phyloP scores from a whole-genome alignment of 1,140 invertebrate species.

The Drosophila sp. region DNA sequence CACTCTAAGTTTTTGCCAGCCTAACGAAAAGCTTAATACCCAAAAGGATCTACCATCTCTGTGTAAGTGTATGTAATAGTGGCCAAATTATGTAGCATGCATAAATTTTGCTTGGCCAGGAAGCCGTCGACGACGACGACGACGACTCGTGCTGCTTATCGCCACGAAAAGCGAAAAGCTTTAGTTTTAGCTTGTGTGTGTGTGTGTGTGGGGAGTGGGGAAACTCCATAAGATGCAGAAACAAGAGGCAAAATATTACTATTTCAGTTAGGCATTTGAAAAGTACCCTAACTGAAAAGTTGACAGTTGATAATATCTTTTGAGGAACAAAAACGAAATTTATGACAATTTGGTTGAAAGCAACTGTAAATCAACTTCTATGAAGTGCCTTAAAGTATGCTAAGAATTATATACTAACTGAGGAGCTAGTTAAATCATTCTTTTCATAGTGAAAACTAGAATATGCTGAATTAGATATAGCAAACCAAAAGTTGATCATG shows the following conservation, averaged over 20 bases:
- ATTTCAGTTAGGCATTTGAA: not conserved
- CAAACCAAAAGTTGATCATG: too few relatives aligned
- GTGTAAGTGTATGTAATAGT: conserved; percentile 47
- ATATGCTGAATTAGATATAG: too few relatives aligned
- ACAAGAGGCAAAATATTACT: conserved; percentile 32
- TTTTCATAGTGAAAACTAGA: too few relatives aligned
- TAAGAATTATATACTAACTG: too few relatives aligned
- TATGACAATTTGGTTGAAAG: too few relatives aligned
- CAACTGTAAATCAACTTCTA: too few relatives aligned
- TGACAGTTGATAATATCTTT: too few relatives aligned
- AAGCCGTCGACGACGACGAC: conserved; percentile 51
- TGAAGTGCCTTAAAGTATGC: too few relatives aligned
- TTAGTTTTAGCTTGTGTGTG: conserved; percentile 26
- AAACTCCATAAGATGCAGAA: conserved; percentile 71
- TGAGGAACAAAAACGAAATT: too few relatives aligned
- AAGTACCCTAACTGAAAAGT: not conserved
- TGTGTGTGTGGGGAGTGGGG: conserved; percentile 25
- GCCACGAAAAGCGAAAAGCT: conserved; percentile 68
- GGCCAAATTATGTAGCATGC: conserved; percentile 76
- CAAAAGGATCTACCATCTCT: conserved; percentile 27
- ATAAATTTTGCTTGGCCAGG: conserved; percentile 72
- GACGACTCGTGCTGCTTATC: conserved; percentile 71
- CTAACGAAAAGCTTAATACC: conserved; percentile 5
- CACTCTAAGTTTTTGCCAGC: conserved; percentile 40
- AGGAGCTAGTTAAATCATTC: too few relatives aligned